Evolutionary conservation across 2,888 invertebrate species (phyloP), one percentile per base, ranked within the genome.

Genomic region (Rhaphigaster nebulosa): DNA sequence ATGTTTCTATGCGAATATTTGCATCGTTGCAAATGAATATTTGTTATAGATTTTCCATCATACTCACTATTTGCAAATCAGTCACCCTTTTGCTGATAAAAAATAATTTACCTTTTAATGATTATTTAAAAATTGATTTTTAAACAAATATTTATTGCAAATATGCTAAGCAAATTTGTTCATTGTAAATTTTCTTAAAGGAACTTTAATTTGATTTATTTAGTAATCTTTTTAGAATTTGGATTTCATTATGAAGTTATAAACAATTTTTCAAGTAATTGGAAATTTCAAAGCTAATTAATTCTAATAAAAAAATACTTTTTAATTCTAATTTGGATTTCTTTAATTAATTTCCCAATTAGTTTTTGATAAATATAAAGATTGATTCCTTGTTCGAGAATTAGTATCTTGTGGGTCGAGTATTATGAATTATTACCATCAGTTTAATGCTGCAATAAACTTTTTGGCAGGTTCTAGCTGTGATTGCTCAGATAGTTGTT

Each of bases 391-490:
- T 1, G n/a, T 60, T 60, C 8, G 26, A 60, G 45, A 45, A 6
- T 45, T 45, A 45, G 45, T 45, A 45, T 10, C 45, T 45, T 45
- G 45, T 45, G 45, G 45, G 45, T 45, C 45, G 10, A n/a, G 10
- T 45, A 10, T 45, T 45, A 45, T 45, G 45, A 45, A n/a, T 45
- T 45, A 45, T 45, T 6, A 6, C 10, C 10, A 45, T 45, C 26
- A 29, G 23, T 41, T 41, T 41, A 6, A 80, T 6, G 8, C 23
- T 26, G 8, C 45, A 41, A 80, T 54, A 93, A 94, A 87, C 94
- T 94, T 65, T 94, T 94, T 90, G 94, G 12, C 65, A 94, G 91
- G 93, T 93, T 87, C 94, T 93, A 91, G 94, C 93, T 89, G 94
- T 93, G 90, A 94, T 93, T 87, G 94, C 94, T 91, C 94, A 94